Evolutionary conservation across 1,140 invertebrate genomes (phyloP).

Genomic region (Drosophila neocordata): DNA sequence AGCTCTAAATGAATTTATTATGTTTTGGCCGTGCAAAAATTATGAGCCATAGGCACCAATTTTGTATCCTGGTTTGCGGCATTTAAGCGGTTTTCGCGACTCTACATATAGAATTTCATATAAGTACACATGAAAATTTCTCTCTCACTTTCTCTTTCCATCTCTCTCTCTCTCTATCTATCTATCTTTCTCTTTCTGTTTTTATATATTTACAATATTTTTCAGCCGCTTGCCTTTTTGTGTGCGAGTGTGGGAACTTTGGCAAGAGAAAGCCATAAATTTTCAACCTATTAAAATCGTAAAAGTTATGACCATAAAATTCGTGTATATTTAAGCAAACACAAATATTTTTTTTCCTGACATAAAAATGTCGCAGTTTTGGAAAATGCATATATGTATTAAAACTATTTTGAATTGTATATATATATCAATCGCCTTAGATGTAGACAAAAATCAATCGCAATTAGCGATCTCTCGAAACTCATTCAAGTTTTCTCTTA

Average conservation of each 20-base stretch:
- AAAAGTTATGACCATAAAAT: conserved; percentile 55
- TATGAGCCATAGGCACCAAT: conserved; percentile 35
- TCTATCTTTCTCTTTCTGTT: no score
- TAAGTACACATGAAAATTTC: not conserved
- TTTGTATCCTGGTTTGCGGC: conserved; percentile 19
- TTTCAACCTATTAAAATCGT: conserved; percentile 74
- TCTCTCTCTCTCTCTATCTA: no score
- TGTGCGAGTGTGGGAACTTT: not conserved
- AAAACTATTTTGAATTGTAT: no score
- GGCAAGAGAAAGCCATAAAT: conserved; percentile 62
- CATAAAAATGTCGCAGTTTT: no score
- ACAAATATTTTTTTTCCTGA: not conserved
- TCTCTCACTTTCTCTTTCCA: not conserved
- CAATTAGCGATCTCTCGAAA: no score
- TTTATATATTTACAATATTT: conserved; percentile 9
- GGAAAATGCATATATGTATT: no score
- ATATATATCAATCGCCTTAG: no score
- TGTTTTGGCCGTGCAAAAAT: conserved; percentile 52
- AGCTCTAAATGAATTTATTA: conserved; percentile 53
- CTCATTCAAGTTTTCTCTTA: no score
- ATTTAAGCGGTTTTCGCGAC: conserved; percentile 32
- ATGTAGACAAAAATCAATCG: no score
- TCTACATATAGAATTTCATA: conserved; percentile 10
- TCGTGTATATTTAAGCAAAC: conserved; percentile 9
- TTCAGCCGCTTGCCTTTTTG: conserved; percentile 15